Evolutionary conservation across 2,113 vertebrate species (phyloP).

Genomic region (Oceanodroma tethys): DNA sequence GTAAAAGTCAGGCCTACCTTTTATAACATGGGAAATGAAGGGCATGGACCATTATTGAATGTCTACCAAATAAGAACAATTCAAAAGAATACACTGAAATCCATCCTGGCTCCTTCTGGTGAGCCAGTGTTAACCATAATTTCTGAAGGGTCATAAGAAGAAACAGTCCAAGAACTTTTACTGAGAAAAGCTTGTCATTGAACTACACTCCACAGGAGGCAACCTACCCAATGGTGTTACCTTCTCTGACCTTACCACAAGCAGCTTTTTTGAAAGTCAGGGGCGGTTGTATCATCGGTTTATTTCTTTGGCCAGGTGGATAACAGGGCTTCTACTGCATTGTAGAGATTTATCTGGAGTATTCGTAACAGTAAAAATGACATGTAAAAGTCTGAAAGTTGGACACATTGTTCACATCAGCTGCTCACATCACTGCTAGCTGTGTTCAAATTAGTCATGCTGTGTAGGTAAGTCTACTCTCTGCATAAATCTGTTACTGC

Average conservation of each 20-base stretch:
- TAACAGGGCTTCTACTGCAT: neutral
- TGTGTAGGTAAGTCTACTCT: constrained; percentile 51
- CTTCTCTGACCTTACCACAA: neutral
- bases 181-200: neutral
- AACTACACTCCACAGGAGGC: neutral
- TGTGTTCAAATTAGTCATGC: constrained; percentile 54
- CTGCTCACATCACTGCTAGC: constrained; percentile 25
- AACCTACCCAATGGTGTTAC: neutral
- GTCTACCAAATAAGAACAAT: neutral
- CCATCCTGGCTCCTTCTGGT: neutral
- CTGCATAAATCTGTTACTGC: neutral
- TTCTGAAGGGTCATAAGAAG: neutral
- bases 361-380: neutral
- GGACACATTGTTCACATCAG: neutral
- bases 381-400: constrained; percentile 1
- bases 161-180: neutral
- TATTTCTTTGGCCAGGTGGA: neutral
- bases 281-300: neutral
- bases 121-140: neutral
- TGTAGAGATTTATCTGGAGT: constrained; percentile 4
- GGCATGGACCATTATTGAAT: fast-evolving
- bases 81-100: neutral
- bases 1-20: neutral
- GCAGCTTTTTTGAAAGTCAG: fast-evolving
- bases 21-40: neutral